phyloP scores from a whole-genome alignment of 2,888 invertebrate species.

The Troides helena region DNA sequence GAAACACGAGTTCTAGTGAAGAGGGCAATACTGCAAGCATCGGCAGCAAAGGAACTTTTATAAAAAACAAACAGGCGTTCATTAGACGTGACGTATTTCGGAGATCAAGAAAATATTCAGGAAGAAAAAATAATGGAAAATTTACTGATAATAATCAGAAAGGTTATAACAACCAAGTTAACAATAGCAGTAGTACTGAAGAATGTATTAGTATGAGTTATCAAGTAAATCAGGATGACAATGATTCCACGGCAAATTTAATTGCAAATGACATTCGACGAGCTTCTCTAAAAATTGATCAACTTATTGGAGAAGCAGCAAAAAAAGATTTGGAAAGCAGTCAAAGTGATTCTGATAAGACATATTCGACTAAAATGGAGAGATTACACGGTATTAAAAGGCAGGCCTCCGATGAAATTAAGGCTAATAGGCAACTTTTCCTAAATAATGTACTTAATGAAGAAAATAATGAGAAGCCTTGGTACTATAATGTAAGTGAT shows the following conservation, averaged over 20 bases:
- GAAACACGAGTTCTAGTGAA: slow-evolving; percentile 76
- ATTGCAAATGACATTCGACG: slow-evolving; percentile 79
- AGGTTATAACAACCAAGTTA: slow-evolving; percentile 57
- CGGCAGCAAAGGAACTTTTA: slow-evolving; percentile 76
- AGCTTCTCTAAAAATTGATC: slow-evolving; percentile 80
- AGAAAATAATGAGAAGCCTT: slow-evolving; percentile 69
- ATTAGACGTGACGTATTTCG: slow-evolving; percentile 74
- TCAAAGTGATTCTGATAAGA: slow-evolving; percentile 67
- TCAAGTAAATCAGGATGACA: slow-evolving; percentile 77
- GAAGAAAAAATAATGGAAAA: slow-evolving; percentile 68
- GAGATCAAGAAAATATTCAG: slow-evolving; percentile 74
- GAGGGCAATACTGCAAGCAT: slow-evolving; percentile 68
- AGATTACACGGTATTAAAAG: slow-evolving; percentile 79
- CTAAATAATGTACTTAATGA: slow-evolving; percentile 69
- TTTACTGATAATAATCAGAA: slow-evolving; percentile 61
- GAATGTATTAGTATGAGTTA: slow-evolving; percentile 74
- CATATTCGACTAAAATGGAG: slow-evolving; percentile 79
- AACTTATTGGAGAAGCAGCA: slow-evolving; percentile 69
- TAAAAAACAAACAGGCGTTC: slow-evolving; percentile 80
- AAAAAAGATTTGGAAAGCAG: slow-evolving; percentile 56
- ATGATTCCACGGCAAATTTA: slow-evolving; percentile 77
- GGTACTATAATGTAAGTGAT: slow-evolving; percentile 77
- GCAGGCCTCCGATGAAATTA: slow-evolving; percentile 71
- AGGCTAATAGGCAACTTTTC: slow-evolving; percentile 70
- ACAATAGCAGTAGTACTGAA: slow-evolving; percentile 72